Base-by-base conservation (phyloP, 2,888 invertebrate species). In the Hypselothyrea guttata region DNA sequence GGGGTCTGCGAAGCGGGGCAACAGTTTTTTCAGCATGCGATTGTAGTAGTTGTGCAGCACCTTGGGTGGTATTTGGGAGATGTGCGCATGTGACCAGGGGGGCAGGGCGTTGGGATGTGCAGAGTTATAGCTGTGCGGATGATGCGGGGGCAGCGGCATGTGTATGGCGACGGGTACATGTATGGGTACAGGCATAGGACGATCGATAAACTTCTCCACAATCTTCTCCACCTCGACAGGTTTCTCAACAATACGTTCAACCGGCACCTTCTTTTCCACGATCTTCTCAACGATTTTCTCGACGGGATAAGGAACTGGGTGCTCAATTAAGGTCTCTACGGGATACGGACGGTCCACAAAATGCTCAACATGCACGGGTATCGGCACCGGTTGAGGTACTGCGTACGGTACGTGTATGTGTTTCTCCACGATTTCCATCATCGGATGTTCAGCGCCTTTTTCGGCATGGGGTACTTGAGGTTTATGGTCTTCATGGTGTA, bases 241-340 rank as follows among this genome's bases (percentile, higher is more conserved):
- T 69, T 92, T 93, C 73, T 94, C 93, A 0, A 94, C 91, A 28
- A 93, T 90, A 51, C 91, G 83, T 11, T 90, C 88, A 5, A 90
- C 84, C 1, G 90, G 90, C 4, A 89, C 88, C 8, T 88, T 90
- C 61, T 91, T 92, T 65, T 93, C 92, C 0, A 93, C 89, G 0
- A 92, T 75, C 67, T 91, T 92, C 58, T 93, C 92, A 0, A 92
- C 90, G 1, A 91, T 89, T 42, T 90, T 83, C 89, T 41, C 86
- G 0, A 90, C 90, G 0, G 90, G 88, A 55, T 93, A 88, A 0
- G 90, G 90, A 1, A 90, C 68, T 7, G 89, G 91, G 59, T 91
- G 92, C 56, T 92, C 91, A 0, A 91, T 89, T 1, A 84, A 82
- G 5, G 87, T 87, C 41, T 88, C 85, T 0, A 89, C 85, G 0